Percentiles rank a stretch among this genome's conserved stretches.
phyloP scores from a whole-genome alignment of 53 echinoderm and acorn worm species.

The Echinometra lucunter region DNA sequence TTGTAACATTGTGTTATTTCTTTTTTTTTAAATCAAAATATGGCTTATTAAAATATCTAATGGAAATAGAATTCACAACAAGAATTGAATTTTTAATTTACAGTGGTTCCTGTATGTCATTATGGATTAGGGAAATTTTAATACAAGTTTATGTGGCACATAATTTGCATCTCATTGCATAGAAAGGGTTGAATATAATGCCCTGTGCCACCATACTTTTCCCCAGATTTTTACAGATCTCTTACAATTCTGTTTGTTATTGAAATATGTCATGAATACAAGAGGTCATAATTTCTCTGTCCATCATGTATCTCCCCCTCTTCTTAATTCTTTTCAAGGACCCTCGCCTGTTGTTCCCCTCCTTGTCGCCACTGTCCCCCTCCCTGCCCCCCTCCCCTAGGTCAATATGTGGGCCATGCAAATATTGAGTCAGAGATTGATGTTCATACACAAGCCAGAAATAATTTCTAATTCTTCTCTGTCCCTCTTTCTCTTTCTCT shows the following conservation, averaged over 20 bases:
- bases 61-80: too few species aligned
- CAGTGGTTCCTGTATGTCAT: too few species aligned
- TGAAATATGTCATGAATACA: not conserved
- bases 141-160: too few species aligned
- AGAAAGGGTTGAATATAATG: not conserved
- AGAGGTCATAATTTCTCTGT: not conserved
- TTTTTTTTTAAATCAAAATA: too few species aligned
- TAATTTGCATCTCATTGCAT: not conserved
- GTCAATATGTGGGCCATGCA: constrained; percentile 62
- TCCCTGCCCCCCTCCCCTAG: constrained; percentile 27
- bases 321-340: not conserved
- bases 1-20: too few species aligned
- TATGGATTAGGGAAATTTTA: too few species aligned
- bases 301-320: not conserved
- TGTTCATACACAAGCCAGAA: not conserved
- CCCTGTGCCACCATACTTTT: not conserved
- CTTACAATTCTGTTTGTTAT: not conserved
- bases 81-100: too few species aligned
- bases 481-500: not conserved
- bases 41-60: too few species aligned
- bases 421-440: constrained; percentile 59
- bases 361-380: constrained; percentile 12
- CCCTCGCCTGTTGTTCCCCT: constrained; percentile 12
- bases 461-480: not conserved
- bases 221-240: not conserved